A percentile compares a stretch with the other conserved stretches of the same genome.
phyloP scores from a whole-genome alignment of 2,888 invertebrate genomes.

The Pogonocherus hispidulus region DNA sequence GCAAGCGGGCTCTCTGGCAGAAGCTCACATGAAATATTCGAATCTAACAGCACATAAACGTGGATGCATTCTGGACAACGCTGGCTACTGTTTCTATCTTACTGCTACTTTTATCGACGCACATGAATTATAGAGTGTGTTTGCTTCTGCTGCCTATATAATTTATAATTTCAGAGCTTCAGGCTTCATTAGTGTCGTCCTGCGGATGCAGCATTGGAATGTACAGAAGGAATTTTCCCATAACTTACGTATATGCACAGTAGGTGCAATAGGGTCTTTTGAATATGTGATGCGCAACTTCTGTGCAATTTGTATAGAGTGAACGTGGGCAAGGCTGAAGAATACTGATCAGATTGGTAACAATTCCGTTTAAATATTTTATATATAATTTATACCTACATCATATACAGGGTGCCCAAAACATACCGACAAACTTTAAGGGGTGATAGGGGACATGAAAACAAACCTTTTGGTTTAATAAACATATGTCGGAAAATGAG shows the following conservation, averaged over 20 bases:
- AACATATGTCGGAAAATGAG: too few species aligned
- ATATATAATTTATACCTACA: too few species aligned
- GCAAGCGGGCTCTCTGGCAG: conserved; percentile 18
- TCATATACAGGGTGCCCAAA: too few species aligned
- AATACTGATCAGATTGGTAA: not conserved
- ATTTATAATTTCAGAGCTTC: not conserved
- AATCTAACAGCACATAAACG: conserved; percentile 20
- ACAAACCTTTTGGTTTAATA: too few species aligned
- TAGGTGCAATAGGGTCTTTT: not conserved
- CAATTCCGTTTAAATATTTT: not conserved
- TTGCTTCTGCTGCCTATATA: not conserved
- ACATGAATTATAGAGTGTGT: conserved; percentile 15
- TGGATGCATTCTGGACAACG: conserved; percentile 25
- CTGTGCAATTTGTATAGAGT: not conserved
- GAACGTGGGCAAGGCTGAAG: not conserved
- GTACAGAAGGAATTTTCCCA: not conserved
- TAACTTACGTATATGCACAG: not conserved
- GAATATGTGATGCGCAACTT: not conserved
- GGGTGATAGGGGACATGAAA: too few species aligned
- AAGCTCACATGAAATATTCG: conserved; percentile 33
- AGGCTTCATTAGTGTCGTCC: not conserved
- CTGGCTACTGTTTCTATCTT: conserved; percentile 32
- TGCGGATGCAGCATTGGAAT: not conserved
- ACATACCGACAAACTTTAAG: too few species aligned
- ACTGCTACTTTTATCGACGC: conserved; percentile 1